Conservation (phyloP, 2,113 vertebrate species). For the Terrapene triunguis region DNA sequence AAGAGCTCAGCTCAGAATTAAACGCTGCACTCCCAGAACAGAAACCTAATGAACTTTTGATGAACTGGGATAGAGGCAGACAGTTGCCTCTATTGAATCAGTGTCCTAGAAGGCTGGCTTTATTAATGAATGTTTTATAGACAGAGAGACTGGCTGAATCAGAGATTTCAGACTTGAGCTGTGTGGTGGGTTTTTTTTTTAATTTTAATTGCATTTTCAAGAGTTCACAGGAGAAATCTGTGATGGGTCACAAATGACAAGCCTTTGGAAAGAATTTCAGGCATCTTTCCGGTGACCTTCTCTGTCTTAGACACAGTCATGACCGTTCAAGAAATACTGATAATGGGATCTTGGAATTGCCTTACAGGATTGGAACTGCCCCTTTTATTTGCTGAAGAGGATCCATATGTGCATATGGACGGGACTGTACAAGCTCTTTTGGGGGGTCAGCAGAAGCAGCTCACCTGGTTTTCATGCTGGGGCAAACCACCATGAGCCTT, state of each 20-base stretch:
- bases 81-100: conserved; percentile 65
- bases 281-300: conserved; percentile 73
- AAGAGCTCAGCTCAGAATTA: not conserved
- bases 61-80: conserved; percentile 55
- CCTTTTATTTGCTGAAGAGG: not conserved
- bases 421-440: not conserved
- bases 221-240: conserved; percentile 70
- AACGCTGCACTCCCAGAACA: conserved; percentile 12
- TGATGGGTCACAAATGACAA: conserved; percentile 68
- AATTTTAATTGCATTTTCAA: conserved; percentile 63
- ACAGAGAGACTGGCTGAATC: conserved; percentile 21
- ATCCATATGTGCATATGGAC: rapidly evolving
- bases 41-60: conserved; percentile 68
- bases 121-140: conserved; percentile 55
- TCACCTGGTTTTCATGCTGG: rapidly evolving
- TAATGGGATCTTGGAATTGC: conserved; percentile 60
- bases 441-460: not conserved
- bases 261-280: conserved; percentile 81
- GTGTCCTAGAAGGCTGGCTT: conserved; percentile 39
- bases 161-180: conserved; percentile 52
- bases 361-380: not conserved
- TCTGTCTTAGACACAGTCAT: conserved; percentile 65
- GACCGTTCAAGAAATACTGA: conserved; percentile 63
- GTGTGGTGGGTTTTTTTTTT: conserved; percentile 28
- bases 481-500: not conserved